Base-by-base conservation (phyloP, 2,113 vertebrate genomes). In the Struthidea cinerea region DNA sequence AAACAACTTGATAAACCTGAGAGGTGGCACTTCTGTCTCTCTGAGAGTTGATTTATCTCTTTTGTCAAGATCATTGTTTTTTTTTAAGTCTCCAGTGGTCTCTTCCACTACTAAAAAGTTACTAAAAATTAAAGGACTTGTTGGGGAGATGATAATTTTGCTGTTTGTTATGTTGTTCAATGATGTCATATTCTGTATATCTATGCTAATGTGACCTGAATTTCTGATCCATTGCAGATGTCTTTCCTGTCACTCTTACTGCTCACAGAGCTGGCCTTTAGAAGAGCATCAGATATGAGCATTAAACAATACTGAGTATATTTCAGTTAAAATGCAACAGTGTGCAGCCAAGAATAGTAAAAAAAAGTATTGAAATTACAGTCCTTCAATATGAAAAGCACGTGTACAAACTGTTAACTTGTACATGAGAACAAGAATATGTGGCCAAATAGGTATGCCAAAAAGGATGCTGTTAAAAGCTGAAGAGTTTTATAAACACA, bases 311-410 rank as follows among this genome's bases (percentile, higher is more conserved):
- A 44, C 16, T 49, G 44, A 47, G 8, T 37, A 27, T 39, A 47
- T 91, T 91, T 84, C 55, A 30, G 39, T 82, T 90, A 59, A 90
- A 92, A 93, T 93, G 42, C 65, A 86, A 79, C 91, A 78, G 39
- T 35, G 10, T 28, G 11, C 10, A 9, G 49, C 28, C 35, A 26
- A 3, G 3, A 78, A 46, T 92, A 94, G 52, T 75, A 60, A 86
- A 87, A 85, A 88, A 82, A 85, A 8, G 3, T 21, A 39, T 56
- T 50, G 47, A n/a, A 42, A 68, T 78, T 90, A 22, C 28, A 77
- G 37, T 94, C 19, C 28, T 87, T 47, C 33, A 70, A 41, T 56
- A 46, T 18, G 26, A 76, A 92, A 77, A 73, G 26, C 49, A 65
- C 32, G 42, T 55, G 46, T 73, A 65, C 53, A 89, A 83, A 60